These are phyloP conservation scores for Gila robusta DNA, from an alignment of 2,797 vertebrate species.

Conservation along the genomic window DNA sequence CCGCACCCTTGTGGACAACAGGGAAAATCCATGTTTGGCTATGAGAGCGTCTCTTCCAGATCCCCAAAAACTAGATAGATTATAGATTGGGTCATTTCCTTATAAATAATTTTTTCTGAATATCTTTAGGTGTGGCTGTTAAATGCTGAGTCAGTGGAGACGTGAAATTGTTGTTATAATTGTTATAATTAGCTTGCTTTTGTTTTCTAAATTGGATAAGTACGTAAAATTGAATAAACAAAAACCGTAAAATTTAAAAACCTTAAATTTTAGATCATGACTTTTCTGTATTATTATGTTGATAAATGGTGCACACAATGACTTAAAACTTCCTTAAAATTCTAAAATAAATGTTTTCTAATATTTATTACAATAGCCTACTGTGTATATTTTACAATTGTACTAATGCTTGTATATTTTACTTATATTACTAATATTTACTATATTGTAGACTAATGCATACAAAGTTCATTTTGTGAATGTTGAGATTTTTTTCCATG, in stretches of 20 bases:
- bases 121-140: background rate
- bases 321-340: background rate
- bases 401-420: background rate
- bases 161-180: background rate
- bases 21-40: conserved; percentile 52
- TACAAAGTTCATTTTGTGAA: background rate
- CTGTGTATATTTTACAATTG: background rate
- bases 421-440: background rate
- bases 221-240: background rate
- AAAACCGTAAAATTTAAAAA: too few relatives aligned
- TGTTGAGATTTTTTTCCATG: background rate
- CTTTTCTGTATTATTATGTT: background rate
- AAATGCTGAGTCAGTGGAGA: background rate
- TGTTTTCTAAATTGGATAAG: background rate
- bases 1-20: conserved; percentile 42
- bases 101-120: background rate
- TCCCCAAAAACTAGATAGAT: conserved; percentile 51
- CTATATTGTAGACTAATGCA: background rate
- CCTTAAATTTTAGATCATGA: background rate
- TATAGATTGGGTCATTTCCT: background rate
- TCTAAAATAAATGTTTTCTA: background rate
- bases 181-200: background rate
- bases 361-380: background rate
- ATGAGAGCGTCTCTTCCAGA: conserved; percentile 54
- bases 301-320: background rate